Evolutionary conservation across 1,140 invertebrate genomes (phyloP), one percentile per base, ranked within the genome.

Genomic region (Formica selysi): DNA sequence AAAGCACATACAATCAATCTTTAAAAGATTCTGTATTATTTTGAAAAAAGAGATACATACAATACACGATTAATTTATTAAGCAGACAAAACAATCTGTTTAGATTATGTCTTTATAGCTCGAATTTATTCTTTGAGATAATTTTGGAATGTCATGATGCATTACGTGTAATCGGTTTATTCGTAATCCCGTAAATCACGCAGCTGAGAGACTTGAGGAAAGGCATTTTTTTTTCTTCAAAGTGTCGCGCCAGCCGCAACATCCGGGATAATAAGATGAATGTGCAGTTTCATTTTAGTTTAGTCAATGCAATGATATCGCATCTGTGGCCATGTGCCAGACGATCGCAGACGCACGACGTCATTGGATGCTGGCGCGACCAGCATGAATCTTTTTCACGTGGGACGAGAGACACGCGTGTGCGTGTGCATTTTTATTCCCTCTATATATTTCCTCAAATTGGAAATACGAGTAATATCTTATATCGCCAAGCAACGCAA

Each of bases 251-350:
- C 64, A 29, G n/a, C n/a, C 26, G n/a, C 41, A 73, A 8, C n/a
- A 61, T 61, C 54, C 67, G 54, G 54, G 26, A 81, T 61, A 19
- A 80, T 54, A 41, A 57, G 54, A 73, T 61, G 68, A 83, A 83
- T 41, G 54, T 48, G 57, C 44, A 13, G 68, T 62, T 54, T 48
- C 79, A 62, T 74, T 81, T 73, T 74, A 57, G 38, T 51, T 51
- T 51, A 51, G 16, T 51, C 48, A 51, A 51, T 62, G 54, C 38
- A 19, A 83, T 51, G 48, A 51, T 51, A 19, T 83, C 68, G 79
- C 36, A 29, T 41, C 38, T 44, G 79, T 44, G 79, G 79, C 67
- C 22, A 48, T 10, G 4, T 6, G 68, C 68, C 79, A 73, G 54
- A 38, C 22, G 65, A 61, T 26, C 7, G 26, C 68, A 36, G 68